Percentiles rank a stretch among this genome's conserved stretches.
phyloP scores from a whole-genome alignment of 2,888 invertebrate species.

The Dione vanillae region DNA sequence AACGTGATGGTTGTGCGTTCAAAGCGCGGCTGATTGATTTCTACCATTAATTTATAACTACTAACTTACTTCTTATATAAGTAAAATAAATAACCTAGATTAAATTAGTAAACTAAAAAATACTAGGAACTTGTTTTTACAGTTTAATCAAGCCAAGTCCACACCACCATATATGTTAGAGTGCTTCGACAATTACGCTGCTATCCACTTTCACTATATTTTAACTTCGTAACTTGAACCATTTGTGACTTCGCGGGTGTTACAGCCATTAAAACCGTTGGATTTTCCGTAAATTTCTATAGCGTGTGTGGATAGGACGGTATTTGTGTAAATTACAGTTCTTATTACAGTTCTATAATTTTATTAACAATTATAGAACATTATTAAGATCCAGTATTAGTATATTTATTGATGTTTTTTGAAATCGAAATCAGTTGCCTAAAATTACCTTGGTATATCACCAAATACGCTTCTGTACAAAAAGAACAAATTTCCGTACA shows the following conservation, averaged over 20 bases:
- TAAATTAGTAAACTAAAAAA: too few relatives aligned
- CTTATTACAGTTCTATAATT: background rate
- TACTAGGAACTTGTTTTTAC: slow-evolving; percentile 8
- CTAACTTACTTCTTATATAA: too few relatives aligned
- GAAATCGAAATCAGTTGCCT: too few relatives aligned
- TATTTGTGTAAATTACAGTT: background rate
- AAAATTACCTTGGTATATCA: too few relatives aligned
- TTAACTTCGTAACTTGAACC: slow-evolving; percentile 30
- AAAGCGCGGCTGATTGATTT: too few relatives aligned
- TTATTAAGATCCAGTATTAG: too few relatives aligned
- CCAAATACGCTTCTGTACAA: too few relatives aligned
- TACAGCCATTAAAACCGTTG: slow-evolving; percentile 32
- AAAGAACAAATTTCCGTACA: too few relatives aligned
- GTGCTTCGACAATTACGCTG: slow-evolving; percentile 37
- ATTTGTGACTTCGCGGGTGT: slow-evolving; percentile 36
- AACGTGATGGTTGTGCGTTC: too few relatives aligned
- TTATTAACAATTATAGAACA: background rate
- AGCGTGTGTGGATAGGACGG: slow-evolving; percentile 11
- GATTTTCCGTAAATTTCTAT: slow-evolving; percentile 18
- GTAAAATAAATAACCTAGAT: too few relatives aligned
- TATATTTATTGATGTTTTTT: too few relatives aligned
- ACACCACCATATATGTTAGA: slow-evolving; percentile 8
- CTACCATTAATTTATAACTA: too few relatives aligned
- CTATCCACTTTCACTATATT: slow-evolving; percentile 32
- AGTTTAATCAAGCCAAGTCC: slow-evolving; percentile 31